Conservation (phyloP, 2,113 vertebrate species). For the Poecile atricapillus region DNA sequence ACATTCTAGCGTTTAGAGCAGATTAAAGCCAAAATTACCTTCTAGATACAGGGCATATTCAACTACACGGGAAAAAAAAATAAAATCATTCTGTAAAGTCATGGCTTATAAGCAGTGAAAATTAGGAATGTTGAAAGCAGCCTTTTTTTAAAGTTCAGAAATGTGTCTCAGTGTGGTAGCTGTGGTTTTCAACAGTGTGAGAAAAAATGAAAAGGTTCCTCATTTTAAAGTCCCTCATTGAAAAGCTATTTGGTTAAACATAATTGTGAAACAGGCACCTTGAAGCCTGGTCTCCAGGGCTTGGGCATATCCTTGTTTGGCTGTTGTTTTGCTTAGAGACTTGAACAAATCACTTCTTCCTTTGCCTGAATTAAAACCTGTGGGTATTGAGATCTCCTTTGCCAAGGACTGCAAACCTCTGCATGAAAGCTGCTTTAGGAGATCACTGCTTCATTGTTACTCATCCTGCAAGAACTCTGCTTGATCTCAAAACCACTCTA, state of each 20-base stretch:
- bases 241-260: not conserved
- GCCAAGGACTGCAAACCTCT: not conserved
- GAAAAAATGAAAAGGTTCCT: conserved; percentile 13
- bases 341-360: not conserved
- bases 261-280: not conserved
- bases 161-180: not conserved
- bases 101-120: conserved; percentile 40
- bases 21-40: conserved; percentile 62
- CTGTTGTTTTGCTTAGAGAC: not conserved
- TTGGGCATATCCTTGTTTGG: not conserved
- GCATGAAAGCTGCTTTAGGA: not conserved
- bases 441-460: not conserved
- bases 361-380: not conserved
- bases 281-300: not conserved
- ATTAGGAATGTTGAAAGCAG: conserved; percentile 30
- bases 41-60: conserved; percentile 40
- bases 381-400: not conserved
- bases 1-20: conserved; percentile 36
- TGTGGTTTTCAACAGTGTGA: conserved; percentile 15
- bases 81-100: not conserved
- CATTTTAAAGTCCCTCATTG: not conserved
- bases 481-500: not conserved
- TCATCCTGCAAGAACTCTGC: not conserved
- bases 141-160: conserved; percentile 28
- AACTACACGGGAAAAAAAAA: conserved; percentile 23